phyloP scores from a whole-genome alignment of 2,113 vertebrate species.

The Cacatua alba region DNA sequence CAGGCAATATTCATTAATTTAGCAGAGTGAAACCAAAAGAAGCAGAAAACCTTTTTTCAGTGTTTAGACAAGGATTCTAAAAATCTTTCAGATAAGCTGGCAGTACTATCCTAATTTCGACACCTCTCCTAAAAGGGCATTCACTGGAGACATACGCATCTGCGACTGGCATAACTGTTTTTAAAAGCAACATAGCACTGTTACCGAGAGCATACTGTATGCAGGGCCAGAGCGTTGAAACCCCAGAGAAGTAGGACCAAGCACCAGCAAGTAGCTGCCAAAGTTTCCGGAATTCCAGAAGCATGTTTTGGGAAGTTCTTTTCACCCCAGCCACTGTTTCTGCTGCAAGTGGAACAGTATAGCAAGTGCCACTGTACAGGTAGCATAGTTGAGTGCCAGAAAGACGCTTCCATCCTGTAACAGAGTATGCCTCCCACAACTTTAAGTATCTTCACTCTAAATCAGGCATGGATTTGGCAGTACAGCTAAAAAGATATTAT shows the following conservation, averaged over 20 bases:
- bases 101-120: neutral
- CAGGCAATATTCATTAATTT: neutral
- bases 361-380: neutral
- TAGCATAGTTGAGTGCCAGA: neutral
- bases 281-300: neutral
- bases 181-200: neutral
- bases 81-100: neutral
- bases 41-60: neutral
- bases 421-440: neutral
- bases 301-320: neutral
- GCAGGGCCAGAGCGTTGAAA: neutral
- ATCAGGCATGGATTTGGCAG: neutral
- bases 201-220: accelerated
- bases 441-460: neutral
- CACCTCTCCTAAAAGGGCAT: neutral
- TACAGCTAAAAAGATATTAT: neutral
- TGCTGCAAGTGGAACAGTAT: neutral
- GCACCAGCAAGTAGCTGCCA: accelerated
- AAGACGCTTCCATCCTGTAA: neutral
- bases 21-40: neutral
- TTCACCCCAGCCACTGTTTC: accelerated
- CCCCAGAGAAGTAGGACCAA: neutral
- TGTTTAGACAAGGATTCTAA: neutral
- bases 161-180: accelerated
- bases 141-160: neutral